phyloP scores from a whole-genome alignment of 2,113 vertebrate species.

The Mellivora capensis region DNA sequence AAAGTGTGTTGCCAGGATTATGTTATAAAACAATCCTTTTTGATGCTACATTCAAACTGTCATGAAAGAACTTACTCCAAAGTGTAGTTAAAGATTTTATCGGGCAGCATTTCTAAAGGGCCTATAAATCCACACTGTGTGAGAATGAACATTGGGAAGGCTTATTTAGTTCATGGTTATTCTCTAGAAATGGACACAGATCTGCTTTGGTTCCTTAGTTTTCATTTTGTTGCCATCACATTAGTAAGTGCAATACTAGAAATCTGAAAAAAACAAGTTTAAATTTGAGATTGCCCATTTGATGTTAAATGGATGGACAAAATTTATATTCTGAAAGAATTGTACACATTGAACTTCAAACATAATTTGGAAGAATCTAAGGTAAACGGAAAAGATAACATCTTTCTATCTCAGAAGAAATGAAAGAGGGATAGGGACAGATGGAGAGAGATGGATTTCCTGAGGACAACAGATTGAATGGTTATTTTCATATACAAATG shows the following conservation, averaged over 20 bases:
- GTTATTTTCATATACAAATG: constrained; percentile 24
- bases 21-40: not conserved
- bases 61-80: not conserved
- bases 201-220: not conserved
- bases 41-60: not conserved
- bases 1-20: not conserved
- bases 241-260: not conserved
- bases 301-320: not conserved
- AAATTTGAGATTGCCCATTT: not conserved
- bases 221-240: not conserved
- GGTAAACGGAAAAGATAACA: not conserved
- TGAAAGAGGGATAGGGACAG: not conserved
- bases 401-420: not conserved
- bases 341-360: not conserved
- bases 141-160: too few relatives aligned
- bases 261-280: not conserved
- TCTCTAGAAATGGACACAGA: not conserved
- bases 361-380: not conserved
- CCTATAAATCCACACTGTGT: not conserved
- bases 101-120: not conserved
- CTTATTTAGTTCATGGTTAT: too few relatives aligned
- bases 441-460: not conserved
- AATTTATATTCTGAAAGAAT: not conserved
- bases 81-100: not conserved
- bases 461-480: not conserved